Base-by-base conservation (phyloP, 2,797 vertebrate genomes). In the Lepus oiostolus region DNA sequence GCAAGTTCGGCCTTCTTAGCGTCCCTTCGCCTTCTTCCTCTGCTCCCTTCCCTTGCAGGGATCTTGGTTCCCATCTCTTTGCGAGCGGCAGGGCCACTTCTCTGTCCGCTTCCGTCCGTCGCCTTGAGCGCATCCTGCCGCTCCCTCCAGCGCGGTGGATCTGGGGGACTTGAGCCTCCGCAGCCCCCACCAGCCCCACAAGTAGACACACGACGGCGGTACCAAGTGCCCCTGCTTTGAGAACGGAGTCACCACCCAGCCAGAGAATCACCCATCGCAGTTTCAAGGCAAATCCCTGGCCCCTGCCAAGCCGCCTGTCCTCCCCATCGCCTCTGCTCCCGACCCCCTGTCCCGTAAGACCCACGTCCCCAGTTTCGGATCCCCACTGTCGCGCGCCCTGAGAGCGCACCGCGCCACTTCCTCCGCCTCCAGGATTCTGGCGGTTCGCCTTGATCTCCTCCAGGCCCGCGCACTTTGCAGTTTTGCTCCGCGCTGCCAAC, bases 1-100 rank as follows among this genome's bases (percentile, higher is more conserved):
- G 9, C 93, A 83, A 95, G 86, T 94, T 70, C 52, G 85, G 76
- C 63, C 32, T 62, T 35, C 80, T 13, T 65, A 54, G 50, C 30
- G 72, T 67, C 71, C 24, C 63, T 14, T 26, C 60, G 8, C 19
- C 8, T 28, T 16, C 19, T 17, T 22, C 42, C 81, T 83, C 52
- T 32, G 24, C 65, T 52, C 30, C 35, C 30, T 82, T 13, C 52
- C 74, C 60, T 5, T 10, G 7, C 85, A 30, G 5, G 77, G 26
- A 38, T 72, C 96, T 35, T 32, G 3, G 17, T 7, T 19, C 30
- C 26, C 21, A 13, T 76, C n/a, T 42, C 42, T 65, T 5, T 10
- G 35, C 30, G 26, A 21, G 90, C 0, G 8, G 7, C 63, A 52
- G 38, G 50, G 12, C 72, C 21, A 50, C 89, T 2, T n/a, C 52